Conservation (phyloP, 2,888 invertebrate genomes). For the Ochropacha duplaris region DNA sequence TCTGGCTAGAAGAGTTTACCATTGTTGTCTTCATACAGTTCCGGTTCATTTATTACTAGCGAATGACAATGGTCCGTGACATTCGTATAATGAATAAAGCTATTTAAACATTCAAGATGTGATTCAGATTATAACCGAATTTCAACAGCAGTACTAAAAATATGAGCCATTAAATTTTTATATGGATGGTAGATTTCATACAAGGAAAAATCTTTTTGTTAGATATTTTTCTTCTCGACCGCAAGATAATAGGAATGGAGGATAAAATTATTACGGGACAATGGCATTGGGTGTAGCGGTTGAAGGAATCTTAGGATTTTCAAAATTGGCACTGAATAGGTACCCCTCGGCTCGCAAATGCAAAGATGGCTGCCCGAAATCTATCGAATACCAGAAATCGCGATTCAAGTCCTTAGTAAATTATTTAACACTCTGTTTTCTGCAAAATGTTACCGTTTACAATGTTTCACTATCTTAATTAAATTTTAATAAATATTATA, state of each 20-base stretch:
- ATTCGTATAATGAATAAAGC: background rate
- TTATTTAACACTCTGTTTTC: too few relatives aligned
- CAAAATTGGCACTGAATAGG: too few relatives aligned
- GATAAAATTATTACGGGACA: constrained; percentile 12
- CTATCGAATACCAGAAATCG: too few relatives aligned
- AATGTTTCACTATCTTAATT: background rate
- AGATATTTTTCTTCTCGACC: constrained; percentile 9
- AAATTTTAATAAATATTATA: too few relatives aligned
- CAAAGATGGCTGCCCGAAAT: too few relatives aligned
- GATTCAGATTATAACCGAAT: background rate
- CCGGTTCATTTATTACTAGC: background rate
- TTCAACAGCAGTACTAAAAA: background rate
- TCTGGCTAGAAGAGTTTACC: background rate
- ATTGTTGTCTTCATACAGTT: background rate
- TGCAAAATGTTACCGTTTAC: too few relatives aligned
- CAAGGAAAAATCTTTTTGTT: background rate
- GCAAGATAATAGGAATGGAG: constrained; percentile 16
- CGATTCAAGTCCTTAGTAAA: too few relatives aligned
- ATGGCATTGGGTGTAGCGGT: background rate
- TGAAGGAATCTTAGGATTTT: background rate
- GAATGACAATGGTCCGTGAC: background rate
- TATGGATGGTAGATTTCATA: background rate
- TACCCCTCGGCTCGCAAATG: too few relatives aligned
- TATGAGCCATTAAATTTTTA: too few relatives aligned
- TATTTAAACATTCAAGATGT: background rate